These are phyloP conservation scores for Hemiprocne comata DNA, from an alignment of 2,113 vertebrate species.

Conservation along the genomic window DNA sequence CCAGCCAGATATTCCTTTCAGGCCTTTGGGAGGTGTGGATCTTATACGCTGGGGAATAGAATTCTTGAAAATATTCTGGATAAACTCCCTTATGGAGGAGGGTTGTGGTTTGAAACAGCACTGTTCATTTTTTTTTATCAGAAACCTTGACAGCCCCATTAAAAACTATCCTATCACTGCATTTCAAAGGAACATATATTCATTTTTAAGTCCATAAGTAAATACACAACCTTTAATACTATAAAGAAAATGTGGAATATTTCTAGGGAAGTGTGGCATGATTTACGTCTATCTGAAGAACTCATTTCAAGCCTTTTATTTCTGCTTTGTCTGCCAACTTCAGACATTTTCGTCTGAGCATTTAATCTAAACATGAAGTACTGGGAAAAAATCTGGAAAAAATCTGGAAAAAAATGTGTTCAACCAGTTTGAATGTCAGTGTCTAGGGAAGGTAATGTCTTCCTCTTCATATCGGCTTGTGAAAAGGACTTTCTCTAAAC, in stretches of 20 bases:
- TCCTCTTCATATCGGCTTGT: not conserved
- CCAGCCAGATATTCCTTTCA: not conserved
- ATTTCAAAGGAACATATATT: not conserved
- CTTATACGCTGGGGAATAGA: not conserved
- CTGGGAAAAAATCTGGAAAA: not conserved
- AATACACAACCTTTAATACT: not conserved
- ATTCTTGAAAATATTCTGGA: not conserved
- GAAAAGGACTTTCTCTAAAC: not conserved
- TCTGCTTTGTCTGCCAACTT: not conserved
- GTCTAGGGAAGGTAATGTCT: not conserved
- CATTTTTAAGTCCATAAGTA: slow-evolving; percentile 9
- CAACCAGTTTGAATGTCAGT: not conserved
- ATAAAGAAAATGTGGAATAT: not conserved
- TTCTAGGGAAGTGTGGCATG: not conserved
- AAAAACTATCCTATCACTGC: not conserved
- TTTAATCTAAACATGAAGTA: slow-evolving; percentile 8
- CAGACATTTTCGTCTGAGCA: slow-evolving; percentile 11
- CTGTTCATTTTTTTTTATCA: not conserved
- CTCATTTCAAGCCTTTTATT: not conserved
- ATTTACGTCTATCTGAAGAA: not conserved
- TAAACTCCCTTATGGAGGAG: not conserved
- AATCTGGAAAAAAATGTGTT: not conserved
- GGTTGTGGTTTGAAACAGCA: not conserved
- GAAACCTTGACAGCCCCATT: not conserved
- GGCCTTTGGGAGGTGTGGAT: not conserved